These are phyloP conservation scores for Pristionchus arcanus DNA, from an alignment of 2,888 invertebrate species.

Conservation along the genomic window DNA sequence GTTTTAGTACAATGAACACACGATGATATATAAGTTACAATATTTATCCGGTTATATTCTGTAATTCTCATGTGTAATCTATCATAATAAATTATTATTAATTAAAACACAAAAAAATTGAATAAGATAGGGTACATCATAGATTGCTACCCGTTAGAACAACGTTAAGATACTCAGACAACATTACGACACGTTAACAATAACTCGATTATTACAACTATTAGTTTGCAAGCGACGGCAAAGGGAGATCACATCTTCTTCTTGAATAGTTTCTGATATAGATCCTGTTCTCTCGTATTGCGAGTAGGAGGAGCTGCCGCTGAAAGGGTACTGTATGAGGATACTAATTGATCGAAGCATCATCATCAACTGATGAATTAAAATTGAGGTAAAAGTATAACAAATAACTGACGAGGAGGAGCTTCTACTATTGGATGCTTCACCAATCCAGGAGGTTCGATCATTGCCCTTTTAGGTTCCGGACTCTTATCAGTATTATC, in stretches of 20 bases:
- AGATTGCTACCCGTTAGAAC: not conserved
- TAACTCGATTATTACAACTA: not conserved
- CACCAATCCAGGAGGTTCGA: not conserved
- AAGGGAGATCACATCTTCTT: slow-evolving; percentile 11
- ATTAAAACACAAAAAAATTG: not conserved
- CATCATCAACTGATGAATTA: not conserved
- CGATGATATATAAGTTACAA: not conserved
- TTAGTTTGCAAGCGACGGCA: not conserved
- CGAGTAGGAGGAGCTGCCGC: not conserved
- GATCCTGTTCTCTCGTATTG: not conserved
- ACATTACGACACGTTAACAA: not conserved
- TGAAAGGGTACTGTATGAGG: not conserved
- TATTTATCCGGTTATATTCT: not conserved
- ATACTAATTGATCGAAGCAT: not conserved
- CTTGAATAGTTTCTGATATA: slow-evolving; percentile 4
- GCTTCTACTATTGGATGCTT: not conserved
- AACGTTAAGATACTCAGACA: not conserved
- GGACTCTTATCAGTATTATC: not conserved
- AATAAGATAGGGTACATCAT: not conserved
- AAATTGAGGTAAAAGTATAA: not conserved
- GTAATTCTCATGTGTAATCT: not conserved
- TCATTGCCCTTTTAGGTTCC: not conserved
- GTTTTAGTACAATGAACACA: not conserved
- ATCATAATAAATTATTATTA: not conserved
- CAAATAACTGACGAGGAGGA: not conserved